Evolutionary conservation across 2,888 invertebrate species (phyloP).

Genomic region (Oxycera nigricornis): DNA sequence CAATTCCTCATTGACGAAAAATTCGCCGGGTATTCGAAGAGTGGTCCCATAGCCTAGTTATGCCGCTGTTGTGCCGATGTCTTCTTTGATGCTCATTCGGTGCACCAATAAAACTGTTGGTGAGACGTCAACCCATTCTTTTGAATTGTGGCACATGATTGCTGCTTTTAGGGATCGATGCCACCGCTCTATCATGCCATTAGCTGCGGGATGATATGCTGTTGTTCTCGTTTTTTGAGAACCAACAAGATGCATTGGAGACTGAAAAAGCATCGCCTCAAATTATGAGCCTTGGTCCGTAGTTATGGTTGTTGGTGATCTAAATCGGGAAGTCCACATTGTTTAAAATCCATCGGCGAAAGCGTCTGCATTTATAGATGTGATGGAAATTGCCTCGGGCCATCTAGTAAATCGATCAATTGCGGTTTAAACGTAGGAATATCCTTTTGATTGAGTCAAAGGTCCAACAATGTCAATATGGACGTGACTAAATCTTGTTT

Average conservation of each 20-base stretch:
- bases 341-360: no score
- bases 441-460: neutral
- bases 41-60: neutral
- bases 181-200: neutral
- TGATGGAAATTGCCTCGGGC: neutral
- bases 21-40: neutral
- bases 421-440: neutral
- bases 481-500: neutral
- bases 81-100: neutral
- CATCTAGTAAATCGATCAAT: neutral
- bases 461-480: neutral
- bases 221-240: neutral
- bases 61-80: neutral
- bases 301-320: neutral
- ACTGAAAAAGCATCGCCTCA: neutral
- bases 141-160: neutral
- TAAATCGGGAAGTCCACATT: neutral
- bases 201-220: neutral
- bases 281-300: neutral
- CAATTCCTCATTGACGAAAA: neutral
- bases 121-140: neutral
- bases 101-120: neutral
- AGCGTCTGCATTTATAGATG: neutral
- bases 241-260: neutral
- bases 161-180: neutral